Evolutionary conservation across 2,888 invertebrate species (phyloP).

Genomic region (Drosophila pseudotakahashii): DNA sequence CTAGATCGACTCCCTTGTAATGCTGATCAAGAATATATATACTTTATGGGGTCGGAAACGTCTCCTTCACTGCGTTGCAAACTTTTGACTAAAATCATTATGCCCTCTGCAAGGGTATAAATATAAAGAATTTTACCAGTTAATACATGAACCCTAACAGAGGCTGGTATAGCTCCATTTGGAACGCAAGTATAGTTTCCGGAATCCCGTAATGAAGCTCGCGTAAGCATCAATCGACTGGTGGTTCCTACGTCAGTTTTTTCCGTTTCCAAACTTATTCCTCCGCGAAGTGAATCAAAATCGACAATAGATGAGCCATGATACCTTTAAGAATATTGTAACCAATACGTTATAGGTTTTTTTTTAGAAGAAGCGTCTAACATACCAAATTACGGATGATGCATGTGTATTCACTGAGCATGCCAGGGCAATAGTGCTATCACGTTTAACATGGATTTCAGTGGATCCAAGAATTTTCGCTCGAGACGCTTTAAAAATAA

Average conservation of each 20-base stretch:
- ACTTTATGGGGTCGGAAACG: too few relatives aligned
- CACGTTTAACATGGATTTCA: slow-evolving; percentile 95
- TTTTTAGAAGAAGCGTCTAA: slow-evolving; percentile 15
- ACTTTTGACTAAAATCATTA: too few relatives aligned
- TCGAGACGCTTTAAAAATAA: slow-evolving; percentile 88
- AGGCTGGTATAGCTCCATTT: slow-evolving; percentile 92
- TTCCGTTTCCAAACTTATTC: slow-evolving; percentile 95
- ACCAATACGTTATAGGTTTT: too few relatives aligned
- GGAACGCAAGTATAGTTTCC: slow-evolving; percentile 96
- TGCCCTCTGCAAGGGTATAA: too few relatives aligned
- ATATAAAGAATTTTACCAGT: slow-evolving; percentile 87
- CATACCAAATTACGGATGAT: slow-evolving; percentile 89
- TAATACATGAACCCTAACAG: slow-evolving; percentile 93
- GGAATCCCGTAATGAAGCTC: slow-evolving; percentile 92
- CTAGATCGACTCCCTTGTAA: too few relatives aligned
- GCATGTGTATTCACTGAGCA: slow-evolving; percentile 95
- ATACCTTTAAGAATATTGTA: slow-evolving; percentile 86
- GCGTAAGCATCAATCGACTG: slow-evolving; percentile 92
- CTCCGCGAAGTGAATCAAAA: slow-evolving; percentile 93
- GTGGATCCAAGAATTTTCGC: slow-evolving; percentile 93
- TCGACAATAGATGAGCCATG: slow-evolving; percentile 93
- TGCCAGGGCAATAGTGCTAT: slow-evolving; percentile 94
- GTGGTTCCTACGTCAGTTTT: slow-evolving; percentile 94
- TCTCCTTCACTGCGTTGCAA: too few relatives aligned
- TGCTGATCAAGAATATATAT: too few relatives aligned